Evolutionary conservation across 1,140 invertebrate genomes (phyloP), one percentile per base, ranked within the genome.

Genomic region (Colletes gigas): DNA sequence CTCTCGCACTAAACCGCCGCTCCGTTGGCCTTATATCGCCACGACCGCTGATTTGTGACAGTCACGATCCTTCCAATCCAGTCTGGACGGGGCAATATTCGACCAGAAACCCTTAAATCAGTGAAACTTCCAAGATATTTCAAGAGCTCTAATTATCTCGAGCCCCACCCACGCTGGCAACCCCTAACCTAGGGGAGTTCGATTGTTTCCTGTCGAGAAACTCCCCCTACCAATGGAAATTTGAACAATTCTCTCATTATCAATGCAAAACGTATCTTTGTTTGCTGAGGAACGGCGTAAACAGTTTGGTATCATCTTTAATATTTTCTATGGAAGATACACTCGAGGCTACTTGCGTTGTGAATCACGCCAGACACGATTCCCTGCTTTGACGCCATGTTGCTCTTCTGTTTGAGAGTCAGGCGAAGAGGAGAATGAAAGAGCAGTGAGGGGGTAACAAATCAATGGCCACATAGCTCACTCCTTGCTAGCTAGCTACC

Each of bases 21-120:
- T 14, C 65, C 75, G 72, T 62, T 62, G 67, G 76, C 44, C 84
- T 87, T 83, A 87, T 83, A 87, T 87, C 78, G 84, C 75, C 73
- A n/a, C n/a, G 75, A 52, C 75, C 60, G 72, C 66, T 86, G 84
- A 87, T 87, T 87, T 87, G 86, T 82, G 82, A 87, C 86, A 83
- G 59, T 78, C 73, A 83, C 82, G 81, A 74, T 81, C 78, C 74
- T 86, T 84, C 78, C 77, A 77, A 86, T 83, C 67, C 59, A 39
- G 62, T 39, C 55, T 54, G 55, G 21, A 47, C 77, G 14, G 54
- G 41, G 71, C 62, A 78, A 83, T 86, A 86, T 87, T 63, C 82
- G 44, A 50, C 74, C 65, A 59, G 41, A n/a, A 65, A 63, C 82
- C 65, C 86, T 87, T 87, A 87, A 87, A 87, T 87, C 84, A 84